Base-by-base conservation (phyloP, 2,797 vertebrate genomes). In the Antrozous pallidus region DNA sequence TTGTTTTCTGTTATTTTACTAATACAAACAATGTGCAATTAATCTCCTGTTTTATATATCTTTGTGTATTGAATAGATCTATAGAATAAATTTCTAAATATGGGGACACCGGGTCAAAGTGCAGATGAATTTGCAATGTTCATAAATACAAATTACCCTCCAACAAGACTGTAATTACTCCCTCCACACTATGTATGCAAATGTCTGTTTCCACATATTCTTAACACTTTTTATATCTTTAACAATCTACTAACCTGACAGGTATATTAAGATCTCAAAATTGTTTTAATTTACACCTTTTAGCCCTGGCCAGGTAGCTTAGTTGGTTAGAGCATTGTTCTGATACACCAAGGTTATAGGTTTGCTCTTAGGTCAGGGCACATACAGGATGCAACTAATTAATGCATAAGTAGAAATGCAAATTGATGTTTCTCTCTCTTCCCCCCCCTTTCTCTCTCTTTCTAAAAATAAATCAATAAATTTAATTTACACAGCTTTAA, bases 401-500 rank as follows among this genome's bases (percentile, higher is more conserved):
- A 65, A 65, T 65, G 63, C 63, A 65, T 65, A 65, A 65, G n/a
- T 65, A 65, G n/a, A 65, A 65, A n/a, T n/a, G 17, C n/a, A 65
- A 65, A 65, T 65, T n/a, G 16, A 65, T 33, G 63, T 18, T 65
- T 65, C 63, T 65, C 61, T n/a, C 61, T 17, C 28, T 8, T 0
- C n/a, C 63, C n/a, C 63, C 13, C 28, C 31, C 63, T 33, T 33
- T 65, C n/a, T 33, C 61, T n/a, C 14, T 16, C 61, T 63, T 33
- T 65, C 63, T 65, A 65, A 33, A 65, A 65, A 65, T 65, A n/a
- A 33, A 9, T 65, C 16, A 63, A n/a, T 63, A 63, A 17, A 65
- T 87, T 87, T 83, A 73, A 56, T 84, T 83, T 94, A 75, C 17
- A 73, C 61, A 80, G 90, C 69, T 94, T 79, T 63, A 78, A 36